phyloP scores from a whole-genome alignment of 2,113 vertebrate species.

The Psittacara wagleri region DNA sequence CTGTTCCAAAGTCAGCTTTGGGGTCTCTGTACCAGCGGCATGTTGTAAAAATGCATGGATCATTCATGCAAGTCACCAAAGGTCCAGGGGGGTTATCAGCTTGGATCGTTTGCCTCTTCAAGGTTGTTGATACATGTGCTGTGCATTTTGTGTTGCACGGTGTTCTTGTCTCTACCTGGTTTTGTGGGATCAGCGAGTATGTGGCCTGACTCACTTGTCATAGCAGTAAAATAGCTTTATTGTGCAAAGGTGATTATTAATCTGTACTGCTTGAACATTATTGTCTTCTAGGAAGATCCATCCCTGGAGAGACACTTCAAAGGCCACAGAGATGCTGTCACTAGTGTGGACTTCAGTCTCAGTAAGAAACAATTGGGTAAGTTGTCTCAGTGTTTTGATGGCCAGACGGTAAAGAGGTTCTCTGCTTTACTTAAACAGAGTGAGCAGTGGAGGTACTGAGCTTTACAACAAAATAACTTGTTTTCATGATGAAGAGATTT shows the following conservation, averaged over 20 bases:
- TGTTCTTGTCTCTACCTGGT: neutral
- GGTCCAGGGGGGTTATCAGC: too few species aligned
- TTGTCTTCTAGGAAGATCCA: slow-evolving; percentile 84
- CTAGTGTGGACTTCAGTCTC: slow-evolving; percentile 88
- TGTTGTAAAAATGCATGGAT: neutral
- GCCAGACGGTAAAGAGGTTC: neutral
- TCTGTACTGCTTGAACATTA: neutral
- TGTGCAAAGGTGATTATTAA: neutral
- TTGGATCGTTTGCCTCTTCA: neutral
- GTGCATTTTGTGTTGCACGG: fast-evolving
- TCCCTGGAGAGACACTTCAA: slow-evolving; percentile 90
- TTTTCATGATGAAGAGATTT: neutral
- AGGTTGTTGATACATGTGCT: neutral
- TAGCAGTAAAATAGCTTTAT: neutral
- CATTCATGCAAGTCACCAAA: neutral
- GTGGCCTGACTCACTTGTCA: neutral
- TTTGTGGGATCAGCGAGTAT: neutral
- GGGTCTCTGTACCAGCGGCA: neutral
- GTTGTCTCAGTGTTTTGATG: neutral
- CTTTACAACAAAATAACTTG: neutral
- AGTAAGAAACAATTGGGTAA: slow-evolving; percentile 92
- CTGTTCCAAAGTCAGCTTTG: neutral
- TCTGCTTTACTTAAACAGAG: neutral
- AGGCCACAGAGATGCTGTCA: slow-evolving; percentile 90
- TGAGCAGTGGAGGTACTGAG: neutral